Conservation (phyloP, 30 jellyfish, hydroid and myxozoan genomes). For the Cassiopea xamachana region DNA sequence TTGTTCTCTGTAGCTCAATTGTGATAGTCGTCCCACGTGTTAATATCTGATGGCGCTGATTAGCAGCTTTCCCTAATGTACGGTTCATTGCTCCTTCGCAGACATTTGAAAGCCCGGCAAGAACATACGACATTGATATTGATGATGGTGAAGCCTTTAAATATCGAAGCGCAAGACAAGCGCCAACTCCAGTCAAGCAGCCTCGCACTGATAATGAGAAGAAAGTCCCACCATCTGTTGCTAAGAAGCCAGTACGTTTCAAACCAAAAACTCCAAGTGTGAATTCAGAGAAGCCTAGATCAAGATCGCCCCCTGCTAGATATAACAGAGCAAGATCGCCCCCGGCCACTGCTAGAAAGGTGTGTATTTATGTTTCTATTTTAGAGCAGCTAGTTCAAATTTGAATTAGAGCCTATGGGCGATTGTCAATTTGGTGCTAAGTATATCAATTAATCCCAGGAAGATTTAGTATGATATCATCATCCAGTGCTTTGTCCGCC, state of each 20-base stretch:
- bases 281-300: slow-evolving; percentile 52
- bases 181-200: slow-evolving; percentile 11
- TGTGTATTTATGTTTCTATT: neutral
- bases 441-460: too few species aligned
- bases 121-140: slow-evolving; percentile 29
- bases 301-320: slow-evolving; percentile 80
- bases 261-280: slow-evolving; percentile 73
- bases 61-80: neutral
- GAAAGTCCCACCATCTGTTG: slow-evolving; percentile 83
- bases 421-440: neutral
- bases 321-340: slow-evolving; percentile 86
- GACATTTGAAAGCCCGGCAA: slow-evolving; percentile 63
- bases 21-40: too few species aligned
- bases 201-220: slow-evolving; percentile 34
- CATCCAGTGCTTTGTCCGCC: too few species aligned
- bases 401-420: neutral
- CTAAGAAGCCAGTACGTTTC: slow-evolving; percentile 80
- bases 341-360: slow-evolving; percentile 80
- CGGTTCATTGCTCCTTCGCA: neutral
- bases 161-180: slow-evolving; percentile 5
- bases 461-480: too few species aligned
- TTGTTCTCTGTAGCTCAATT: too few species aligned
- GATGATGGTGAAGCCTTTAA: slow-evolving; percentile 48
- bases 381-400: neutral
- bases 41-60: too few species aligned